Base-by-base conservation (phyloP, 2,113 vertebrate species). In the Sander lucioperca region DNA sequence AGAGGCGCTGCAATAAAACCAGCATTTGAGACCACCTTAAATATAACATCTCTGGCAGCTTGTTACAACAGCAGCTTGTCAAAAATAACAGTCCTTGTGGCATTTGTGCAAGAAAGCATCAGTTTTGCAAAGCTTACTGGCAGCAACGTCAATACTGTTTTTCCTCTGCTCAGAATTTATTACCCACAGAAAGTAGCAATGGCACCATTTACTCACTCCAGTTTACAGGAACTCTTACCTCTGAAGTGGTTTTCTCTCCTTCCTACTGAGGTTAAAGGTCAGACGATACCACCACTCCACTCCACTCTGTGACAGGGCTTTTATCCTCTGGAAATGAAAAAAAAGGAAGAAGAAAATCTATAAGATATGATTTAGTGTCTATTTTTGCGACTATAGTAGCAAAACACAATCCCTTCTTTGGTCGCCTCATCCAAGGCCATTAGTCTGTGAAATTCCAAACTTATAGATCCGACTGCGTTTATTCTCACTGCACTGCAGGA, bases 211-310 rank as follows among this genome's bases (percentile, higher is more conserved):
- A 69, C 30, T 76, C 83, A 50, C 74, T 83, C 9, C 1, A 15
- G 59, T 82, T 81, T 83, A 88, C 77, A 86, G 83, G 79, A 89
- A 86, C 45, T 72, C 89, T 92, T 91, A 92, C 93, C 90, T 93
- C 86, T 89, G 84, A 87, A 90, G 88, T 89, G 89, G 83, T 62
- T 86, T 80, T 81, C 30, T 58, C 68, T 85, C 79, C 84, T 86
- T 91, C 84, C 84, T 45, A 18, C 25, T 53, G 66, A 85, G 88
- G 89, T 87, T 57, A 89, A 85, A 90, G 92, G 85, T 93, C 89
- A 88, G 72, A 82, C 9, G 8, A 77, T 87, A 80, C 73, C 85
- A 61, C 62, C 79, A 51, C 19, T 69, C 66, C 66, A 51, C 19
- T 69, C 66, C 66, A 51, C 81, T 80, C 86, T 15, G 57, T 4